Evolutionary conservation across 2,888 invertebrate species (phyloP), one percentile per base, ranked within the genome.

Genomic region (Chymomyza procnemis): DNA sequence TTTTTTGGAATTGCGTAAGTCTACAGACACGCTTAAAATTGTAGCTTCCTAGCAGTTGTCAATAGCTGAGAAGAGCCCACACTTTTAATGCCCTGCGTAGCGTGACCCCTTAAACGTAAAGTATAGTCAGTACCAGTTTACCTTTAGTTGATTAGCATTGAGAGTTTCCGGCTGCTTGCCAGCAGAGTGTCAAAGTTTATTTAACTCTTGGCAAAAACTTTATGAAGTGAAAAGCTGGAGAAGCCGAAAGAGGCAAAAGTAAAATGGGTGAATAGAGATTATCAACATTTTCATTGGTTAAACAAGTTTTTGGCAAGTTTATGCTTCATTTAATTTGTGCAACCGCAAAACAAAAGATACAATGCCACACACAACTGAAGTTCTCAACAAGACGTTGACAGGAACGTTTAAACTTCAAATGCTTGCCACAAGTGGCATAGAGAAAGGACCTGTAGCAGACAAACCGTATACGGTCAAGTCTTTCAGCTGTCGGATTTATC

Each of bases 141-240:
- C 34, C 34, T 41, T 41, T 12, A 3, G 12, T 41, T 76, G 76
- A 76, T 76, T 76, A 76, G 76, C 76, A 74, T 76, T 65, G 56
- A 63, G 52, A 41, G 34, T 41, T 41, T 41, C 34, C 34, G 34
- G 34, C 34, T 60, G 59, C 60, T 64, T 62, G 64, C 70, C 73
- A 79, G 72, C 64, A 75, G 61, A 65, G 68, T 75, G 75, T 77
- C 74, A 77, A 80, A 81, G 74, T 81, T 26, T 84, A 73, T 78
- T 79, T 81, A 71, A 78, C 77, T 76, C 71, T 67, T 78, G 73
- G 82, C 79, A 69, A 80, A 74, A 81, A 81, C 73, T 85, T 85
- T 73, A 66, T 60, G 80, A 69, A 50, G 34, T 1, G 34, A 12
- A 12, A 41, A 41, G 19, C 50, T 50, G 19, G 18, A 18, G n/a